phyloP scores from a whole-genome alignment of 2,113 vertebrate species.

The Austrofundulus limnaeus region DNA sequence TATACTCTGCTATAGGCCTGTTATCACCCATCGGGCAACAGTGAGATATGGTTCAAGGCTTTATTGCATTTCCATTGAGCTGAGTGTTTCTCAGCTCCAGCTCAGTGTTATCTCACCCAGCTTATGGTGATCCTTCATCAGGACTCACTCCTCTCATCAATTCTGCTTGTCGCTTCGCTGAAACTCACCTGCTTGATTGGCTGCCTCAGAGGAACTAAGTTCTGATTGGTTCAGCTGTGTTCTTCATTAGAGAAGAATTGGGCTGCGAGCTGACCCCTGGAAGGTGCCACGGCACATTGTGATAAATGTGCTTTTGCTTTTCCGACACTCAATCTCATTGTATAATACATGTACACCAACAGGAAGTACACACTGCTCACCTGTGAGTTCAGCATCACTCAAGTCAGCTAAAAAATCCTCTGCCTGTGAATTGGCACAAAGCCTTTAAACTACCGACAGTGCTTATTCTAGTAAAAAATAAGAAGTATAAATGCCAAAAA shows the following conservation, averaged over 20 bases:
- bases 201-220: slow-evolving; percentile 25
- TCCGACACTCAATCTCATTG: slow-evolving; percentile 18
- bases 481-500: slow-evolving; percentile 22
- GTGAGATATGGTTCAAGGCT: slow-evolving; percentile 56
- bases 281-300: slow-evolving; percentile 60
- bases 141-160: slow-evolving; percentile 71
- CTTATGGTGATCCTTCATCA: slow-evolving; percentile 70
- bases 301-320: slow-evolving; percentile 71
- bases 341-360: slow-evolving; percentile 20
- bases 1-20: slow-evolving; percentile 25
- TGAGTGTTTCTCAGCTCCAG: slow-evolving; percentile 48
- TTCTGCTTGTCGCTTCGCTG: slow-evolving; percentile 60
- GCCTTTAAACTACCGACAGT: slow-evolving; percentile 26
- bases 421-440: slow-evolving; percentile 19
- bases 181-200: slow-evolving; percentile 47
- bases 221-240: slow-evolving; percentile 59
- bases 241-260: slow-evolving; percentile 69
- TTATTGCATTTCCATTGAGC: slow-evolving; percentile 72
- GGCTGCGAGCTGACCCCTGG: slow-evolving; percentile 54
- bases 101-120: slow-evolving; percentile 64
- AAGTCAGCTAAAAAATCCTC: slow-evolving; percentile 17
- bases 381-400: slow-evolving; percentile 22
- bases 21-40: slow-evolving; percentile 57
- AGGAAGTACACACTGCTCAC: not conserved
- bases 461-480: slow-evolving; percentile 42